phyloP scores from a whole-genome alignment of 2,797 vertebrate species.

The Gymnopithys bicolor region DNA sequence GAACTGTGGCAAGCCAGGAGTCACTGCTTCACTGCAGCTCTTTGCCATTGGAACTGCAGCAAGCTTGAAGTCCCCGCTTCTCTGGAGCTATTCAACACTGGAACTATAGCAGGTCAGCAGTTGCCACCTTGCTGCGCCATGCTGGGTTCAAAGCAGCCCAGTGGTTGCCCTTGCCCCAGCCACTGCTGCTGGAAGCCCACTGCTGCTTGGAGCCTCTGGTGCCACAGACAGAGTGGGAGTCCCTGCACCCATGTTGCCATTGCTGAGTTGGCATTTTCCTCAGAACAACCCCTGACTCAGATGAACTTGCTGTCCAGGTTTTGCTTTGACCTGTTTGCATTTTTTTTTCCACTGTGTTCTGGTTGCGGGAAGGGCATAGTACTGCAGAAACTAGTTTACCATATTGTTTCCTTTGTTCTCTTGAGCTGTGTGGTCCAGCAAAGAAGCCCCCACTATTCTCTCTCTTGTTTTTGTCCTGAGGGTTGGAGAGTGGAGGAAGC shows the following conservation, averaged over 20 bases:
- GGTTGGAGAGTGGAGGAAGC: neutral
- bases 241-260: neutral
- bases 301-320: neutral
- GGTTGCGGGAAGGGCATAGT: neutral
- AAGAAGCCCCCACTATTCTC: neutral
- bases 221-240: neutral
- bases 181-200: neutral
- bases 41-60: too few species aligned
- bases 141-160: neutral
- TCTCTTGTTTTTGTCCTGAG: neutral
- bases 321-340: neutral
- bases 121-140: neutral
- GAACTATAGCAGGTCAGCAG: too few species aligned
- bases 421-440: neutral
- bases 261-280: neutral
- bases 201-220: neutral
- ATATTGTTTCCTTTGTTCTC: neutral
- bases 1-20: neutral
- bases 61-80: too few species aligned
- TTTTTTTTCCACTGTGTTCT: neutral
- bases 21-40: too few species aligned
- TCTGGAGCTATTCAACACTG: too few species aligned
- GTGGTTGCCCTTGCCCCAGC: neutral
- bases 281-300: neutral
- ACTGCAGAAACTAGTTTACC: neutral